Evolutionary conservation across 2,113 vertebrate genomes (phyloP).

Genomic region (Alligator sinensis): DNA sequence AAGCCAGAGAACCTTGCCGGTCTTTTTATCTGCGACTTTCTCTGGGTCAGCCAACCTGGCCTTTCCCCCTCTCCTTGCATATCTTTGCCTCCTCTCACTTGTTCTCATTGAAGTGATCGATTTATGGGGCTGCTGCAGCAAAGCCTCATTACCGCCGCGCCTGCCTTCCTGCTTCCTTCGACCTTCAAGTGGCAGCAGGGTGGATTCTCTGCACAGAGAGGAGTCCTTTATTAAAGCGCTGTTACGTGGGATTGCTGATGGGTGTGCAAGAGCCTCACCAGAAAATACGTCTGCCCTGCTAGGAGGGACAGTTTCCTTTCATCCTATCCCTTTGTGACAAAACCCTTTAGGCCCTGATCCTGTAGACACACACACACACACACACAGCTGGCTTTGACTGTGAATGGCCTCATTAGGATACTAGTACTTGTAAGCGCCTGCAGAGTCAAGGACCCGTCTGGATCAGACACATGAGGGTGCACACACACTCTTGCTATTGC

Average conservation of each 20-base stretch:
- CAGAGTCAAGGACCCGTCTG: too few species aligned
- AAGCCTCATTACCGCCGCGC: constrained; percentile 30
- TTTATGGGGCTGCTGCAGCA: neutral
- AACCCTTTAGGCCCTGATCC: neutral
- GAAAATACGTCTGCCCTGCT: neutral
- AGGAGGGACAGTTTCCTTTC: neutral
- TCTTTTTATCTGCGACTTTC: neutral
- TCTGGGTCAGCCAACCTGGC: neutral
- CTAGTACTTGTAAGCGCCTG: too few species aligned
- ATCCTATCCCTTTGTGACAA: neutral
- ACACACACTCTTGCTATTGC: rapidly evolving
- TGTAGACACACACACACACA: neutral
- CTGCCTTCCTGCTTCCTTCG: constrained; percentile 3
- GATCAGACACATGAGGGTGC: neutral
- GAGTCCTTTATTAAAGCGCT: neutral
- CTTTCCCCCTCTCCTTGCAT: neutral
- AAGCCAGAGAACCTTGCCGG: neutral
- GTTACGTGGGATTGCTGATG: neutral
- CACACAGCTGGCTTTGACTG: too few species aligned
- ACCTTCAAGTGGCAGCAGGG: neutral
- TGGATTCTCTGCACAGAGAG: neutral
- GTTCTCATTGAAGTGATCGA: constrained; percentile 16
- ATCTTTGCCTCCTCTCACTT: constrained; percentile 14
- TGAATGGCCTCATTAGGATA: neutral
- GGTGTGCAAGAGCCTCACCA: neutral